Percentiles rank a stretch among this genome's conserved stretches.
phyloP scores from a whole-genome alignment of 37 sponge, comb jelly and placozoan species.

The Axinella damicornis region DNA sequence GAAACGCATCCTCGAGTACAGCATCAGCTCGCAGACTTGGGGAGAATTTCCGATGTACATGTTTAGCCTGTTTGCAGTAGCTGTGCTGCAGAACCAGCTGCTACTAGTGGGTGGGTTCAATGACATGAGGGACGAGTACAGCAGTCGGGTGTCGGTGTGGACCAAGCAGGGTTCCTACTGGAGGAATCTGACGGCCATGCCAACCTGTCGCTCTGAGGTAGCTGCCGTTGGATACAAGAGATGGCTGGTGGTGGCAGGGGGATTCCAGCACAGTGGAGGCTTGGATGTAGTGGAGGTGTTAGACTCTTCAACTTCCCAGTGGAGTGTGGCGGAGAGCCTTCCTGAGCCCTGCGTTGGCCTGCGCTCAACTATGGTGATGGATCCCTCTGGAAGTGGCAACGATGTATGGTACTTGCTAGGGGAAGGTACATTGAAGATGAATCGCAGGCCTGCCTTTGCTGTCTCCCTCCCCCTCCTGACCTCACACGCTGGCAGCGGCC shows the following conservation, averaged over 20 bases:
- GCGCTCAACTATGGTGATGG: neutral
- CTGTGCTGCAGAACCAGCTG: constrained; percentile 6
- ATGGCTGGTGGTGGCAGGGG: constrained; percentile 55
- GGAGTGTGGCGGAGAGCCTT: constrained; percentile 8
- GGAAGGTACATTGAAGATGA: neutral
- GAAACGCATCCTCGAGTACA: constrained; percentile 30
- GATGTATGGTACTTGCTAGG: constrained; percentile 54
- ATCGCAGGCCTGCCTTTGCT: constrained; percentile 15
- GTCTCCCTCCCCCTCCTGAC: constrained; percentile 27
- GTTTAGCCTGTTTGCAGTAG: constrained; percentile 42
- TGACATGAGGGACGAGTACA: constrained; percentile 28
- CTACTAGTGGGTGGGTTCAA: constrained; percentile 55
- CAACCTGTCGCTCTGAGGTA: constrained; percentile 14
- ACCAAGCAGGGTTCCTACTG: constrained; percentile 15
- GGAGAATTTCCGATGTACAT: constrained; percentile 3
- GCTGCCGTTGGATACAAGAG: constrained; percentile 17
- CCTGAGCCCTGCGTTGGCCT: constrained; percentile 37
- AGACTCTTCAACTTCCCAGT: neutral
- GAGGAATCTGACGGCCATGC: constrained; percentile 7
- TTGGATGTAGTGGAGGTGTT: constrained; percentile 30
- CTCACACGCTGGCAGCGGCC: neutral
- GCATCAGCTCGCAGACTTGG: constrained; percentile 6
- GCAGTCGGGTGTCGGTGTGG: constrained; percentile 20
- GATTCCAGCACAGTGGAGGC: neutral
- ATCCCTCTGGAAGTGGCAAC: neutral